Base-by-base conservation (phyloP, 1,140 invertebrate genomes). In the Cherax quadricarinatus region DNA sequence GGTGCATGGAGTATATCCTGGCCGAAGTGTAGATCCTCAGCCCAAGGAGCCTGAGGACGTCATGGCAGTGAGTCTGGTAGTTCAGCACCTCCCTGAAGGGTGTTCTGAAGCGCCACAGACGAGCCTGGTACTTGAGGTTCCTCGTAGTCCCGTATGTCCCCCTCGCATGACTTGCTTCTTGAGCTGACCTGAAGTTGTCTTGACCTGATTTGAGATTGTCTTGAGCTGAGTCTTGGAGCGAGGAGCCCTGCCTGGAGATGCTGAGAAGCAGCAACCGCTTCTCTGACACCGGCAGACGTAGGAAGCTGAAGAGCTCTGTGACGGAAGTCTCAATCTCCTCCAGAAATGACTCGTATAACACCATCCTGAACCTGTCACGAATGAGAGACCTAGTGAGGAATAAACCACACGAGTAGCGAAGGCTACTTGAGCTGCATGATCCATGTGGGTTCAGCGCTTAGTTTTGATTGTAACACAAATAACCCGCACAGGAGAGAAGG, bases 351-450 rank as follows among this genome's bases (percentile, higher is more conserved):
- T 87, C 85, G 49, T 87, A 87, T 3, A 87, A 48, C n/a, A 87
- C 49, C 85, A 87, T 87, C 73, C 53, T 87, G n/a, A 87, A 57
- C n/a, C 85, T 87, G 83, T 10, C 30, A 41, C 30, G 83, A 49
- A 14, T 66, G 70, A 75, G 24, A 86, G 62, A 57, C 0, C 49
- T 60, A 2, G 30, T 41, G 30, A 41, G 30, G 30, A 41, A 41
- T 41, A 41, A 41, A 41, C 30, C 30, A 41, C 30, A 41, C 30
- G 30, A 41, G 30, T 2, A 41, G 30, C 30, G 2, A 41, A 41
- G 30, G 30, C 30, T 41, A 41, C 30, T 41, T 41, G 30, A 41
- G 30, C 30, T 41, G 30, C 30, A 41, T 41, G 30, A 41, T 2
- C 30, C 30, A 41, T 41, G 30, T 41, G 30, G 30, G 30, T 41